These are phyloP conservation scores for Archaeoteleia sp. DNA, from an alignment of 2,888 invertebrate species.

Conservation along the genomic window DNA sequence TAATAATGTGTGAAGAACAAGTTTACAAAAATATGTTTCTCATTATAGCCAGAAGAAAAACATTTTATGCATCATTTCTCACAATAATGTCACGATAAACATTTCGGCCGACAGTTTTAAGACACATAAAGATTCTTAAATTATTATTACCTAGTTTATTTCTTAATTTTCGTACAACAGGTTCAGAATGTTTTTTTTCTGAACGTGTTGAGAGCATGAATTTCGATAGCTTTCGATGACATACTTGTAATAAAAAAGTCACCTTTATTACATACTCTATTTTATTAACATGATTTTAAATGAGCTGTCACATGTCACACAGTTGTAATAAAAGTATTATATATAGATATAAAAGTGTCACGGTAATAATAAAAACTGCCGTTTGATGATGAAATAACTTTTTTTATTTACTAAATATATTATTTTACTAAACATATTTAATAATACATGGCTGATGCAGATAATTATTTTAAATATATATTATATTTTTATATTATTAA, in stretches of 20 bases:
- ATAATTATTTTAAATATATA: too few species aligned
- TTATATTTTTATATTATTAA: too few species aligned
- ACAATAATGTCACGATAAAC: neutral
- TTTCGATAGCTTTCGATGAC: neutral
- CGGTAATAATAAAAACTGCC: neutral
- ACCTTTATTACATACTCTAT: neutral
- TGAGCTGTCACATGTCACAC: too few species aligned
- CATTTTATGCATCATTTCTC: too few species aligned
- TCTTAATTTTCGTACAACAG: too few species aligned
- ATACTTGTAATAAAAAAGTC: neutral
- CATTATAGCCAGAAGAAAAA: too few species aligned
- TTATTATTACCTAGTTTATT: neutral
- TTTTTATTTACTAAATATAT: too few species aligned
- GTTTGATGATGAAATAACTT: too few species aligned
- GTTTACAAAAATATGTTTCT: too few species aligned
- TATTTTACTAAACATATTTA: too few species aligned
- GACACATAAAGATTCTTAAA: neutral
- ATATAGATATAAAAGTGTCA: neutral
- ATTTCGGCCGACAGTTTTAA: neutral
- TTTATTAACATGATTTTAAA: neutral
- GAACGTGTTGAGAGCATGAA: neutral
- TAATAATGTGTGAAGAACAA: too few species aligned
- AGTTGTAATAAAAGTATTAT: neutral
- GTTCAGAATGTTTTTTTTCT: neutral
- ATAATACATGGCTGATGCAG: too few species aligned